Percentiles rank a stretch among this genome's conserved stretches.
Conservation (phyloP, 2,888 invertebrate species). For the Ptilodon capucinus region DNA sequence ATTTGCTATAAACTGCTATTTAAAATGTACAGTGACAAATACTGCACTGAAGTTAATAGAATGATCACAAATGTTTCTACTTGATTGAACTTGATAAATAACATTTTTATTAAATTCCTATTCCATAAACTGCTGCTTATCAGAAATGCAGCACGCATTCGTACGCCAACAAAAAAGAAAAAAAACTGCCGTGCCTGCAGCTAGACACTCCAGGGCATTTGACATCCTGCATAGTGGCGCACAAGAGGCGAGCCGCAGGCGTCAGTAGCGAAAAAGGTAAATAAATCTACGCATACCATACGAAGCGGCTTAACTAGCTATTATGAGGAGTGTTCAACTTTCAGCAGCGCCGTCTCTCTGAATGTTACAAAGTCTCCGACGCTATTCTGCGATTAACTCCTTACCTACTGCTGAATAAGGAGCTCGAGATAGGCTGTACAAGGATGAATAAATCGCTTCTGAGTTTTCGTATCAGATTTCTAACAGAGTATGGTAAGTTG, state of each 20-base stretch:
- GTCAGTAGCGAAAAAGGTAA: constrained; percentile 34
- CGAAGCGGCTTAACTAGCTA: constrained; percentile 44
- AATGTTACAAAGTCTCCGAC: constrained; percentile 36
- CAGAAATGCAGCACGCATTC: background rate
- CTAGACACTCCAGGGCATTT: constrained; percentile 15
- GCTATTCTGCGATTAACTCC: constrained; percentile 37
- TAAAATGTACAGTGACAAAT: too few species aligned
- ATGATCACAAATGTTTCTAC: too few species aligned
- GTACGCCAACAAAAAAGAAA: constrained; percentile 1
- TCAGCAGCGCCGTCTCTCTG: constrained; percentile 23
- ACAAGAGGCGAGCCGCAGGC: constrained; percentile 23
- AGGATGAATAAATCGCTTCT: background rate
- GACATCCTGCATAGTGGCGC: constrained; percentile 13
- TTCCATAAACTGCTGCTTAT: background rate
- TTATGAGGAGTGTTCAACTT: constrained; percentile 37
- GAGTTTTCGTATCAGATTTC: background rate
- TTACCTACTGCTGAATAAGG: constrained; percentile 34
- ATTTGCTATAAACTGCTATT: too few species aligned
- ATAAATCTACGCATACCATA: constrained; percentile 42
- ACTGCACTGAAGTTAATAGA: too few species aligned
- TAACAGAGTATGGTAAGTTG: background rate
- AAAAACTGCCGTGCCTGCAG: constrained; percentile 1
- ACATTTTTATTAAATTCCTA: too few species aligned
- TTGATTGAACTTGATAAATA: too few species aligned
- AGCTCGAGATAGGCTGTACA: constrained; percentile 1